These are phyloP conservation scores for Hydrolagus affinis DNA, from an alignment of 2,113 vertebrate genomes.

Conservation along the genomic window DNA sequence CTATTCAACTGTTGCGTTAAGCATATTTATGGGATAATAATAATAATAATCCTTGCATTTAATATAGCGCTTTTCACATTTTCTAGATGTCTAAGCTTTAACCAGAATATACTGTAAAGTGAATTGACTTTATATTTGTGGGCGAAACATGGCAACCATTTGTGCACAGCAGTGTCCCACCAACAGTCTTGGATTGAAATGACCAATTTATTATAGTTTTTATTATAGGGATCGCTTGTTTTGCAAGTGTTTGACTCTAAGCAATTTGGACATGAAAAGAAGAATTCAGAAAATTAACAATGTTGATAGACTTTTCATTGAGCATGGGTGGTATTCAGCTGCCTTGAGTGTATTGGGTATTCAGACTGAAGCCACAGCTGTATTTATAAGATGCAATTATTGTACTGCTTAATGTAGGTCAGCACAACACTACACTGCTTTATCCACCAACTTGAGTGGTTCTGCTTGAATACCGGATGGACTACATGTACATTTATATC, in stretches of 20 bases:
- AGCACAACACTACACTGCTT: constrained; percentile 4
- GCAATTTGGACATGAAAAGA: neutral
- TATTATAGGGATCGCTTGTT: no score
- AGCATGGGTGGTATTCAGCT: neutral
- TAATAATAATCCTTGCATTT: no score
- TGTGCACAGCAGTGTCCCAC: no score
- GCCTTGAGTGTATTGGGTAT: neutral
- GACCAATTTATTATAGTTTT: no score
- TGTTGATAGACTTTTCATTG: neutral
- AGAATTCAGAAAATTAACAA: neutral
- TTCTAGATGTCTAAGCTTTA: no score
- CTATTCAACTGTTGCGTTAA: neutral
- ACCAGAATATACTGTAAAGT: no score
- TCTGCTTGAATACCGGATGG: constrained; percentile 20
- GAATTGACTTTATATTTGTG: no score
- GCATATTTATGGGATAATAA: constrained; percentile 11
- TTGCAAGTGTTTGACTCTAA: neutral
- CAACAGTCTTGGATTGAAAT: no score
- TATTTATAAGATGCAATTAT: constrained; percentile 12
- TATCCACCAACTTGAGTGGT: constrained; percentile 4
- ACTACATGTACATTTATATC: constrained; percentile 8
- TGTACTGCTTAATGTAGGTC: constrained; percentile 24
- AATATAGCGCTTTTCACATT: no score
- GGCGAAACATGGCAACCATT: no score
- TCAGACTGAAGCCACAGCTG: constrained; percentile 1